Conservation (phyloP, 2,888 invertebrate genomes). For the Tenthredo notha region DNA sequence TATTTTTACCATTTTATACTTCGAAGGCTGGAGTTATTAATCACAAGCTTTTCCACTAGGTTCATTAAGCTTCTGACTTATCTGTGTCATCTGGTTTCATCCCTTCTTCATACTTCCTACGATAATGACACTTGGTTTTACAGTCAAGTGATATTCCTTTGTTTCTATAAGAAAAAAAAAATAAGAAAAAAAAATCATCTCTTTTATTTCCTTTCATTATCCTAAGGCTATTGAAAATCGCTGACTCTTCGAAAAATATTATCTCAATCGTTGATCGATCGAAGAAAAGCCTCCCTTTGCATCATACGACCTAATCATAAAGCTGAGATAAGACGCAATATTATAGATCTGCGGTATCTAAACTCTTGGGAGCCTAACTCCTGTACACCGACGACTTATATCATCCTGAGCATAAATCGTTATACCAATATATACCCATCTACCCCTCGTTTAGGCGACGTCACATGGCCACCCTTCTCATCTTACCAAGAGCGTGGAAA, state of each 20-base stretch:
- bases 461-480: background rate
- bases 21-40: background rate
- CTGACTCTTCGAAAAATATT: background rate
- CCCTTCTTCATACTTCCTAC: background rate
- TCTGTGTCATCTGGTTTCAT: background rate
- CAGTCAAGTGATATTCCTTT: constrained; percentile 1
- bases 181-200: too few relatives aligned
- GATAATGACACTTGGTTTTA: background rate
- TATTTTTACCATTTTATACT: background rate
- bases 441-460: constrained; percentile 35
- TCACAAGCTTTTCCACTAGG: background rate
- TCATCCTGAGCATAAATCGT: constrained; percentile 27
- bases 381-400: background rate
- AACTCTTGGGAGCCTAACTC: background rate
- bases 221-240: background rate
- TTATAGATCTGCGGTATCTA: background rate
- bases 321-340: constrained; percentile 7
- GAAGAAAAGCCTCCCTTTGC: background rate
- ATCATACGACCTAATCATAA: background rate
- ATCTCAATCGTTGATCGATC: background rate
- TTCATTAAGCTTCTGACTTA: background rate
- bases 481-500: constrained; percentile 1
- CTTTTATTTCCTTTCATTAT: background rate
- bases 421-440: background rate
- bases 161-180: too few relatives aligned